Percentiles rank a stretch among this genome's conserved stretches.
phyloP scores from a whole-genome alignment of 2,113 vertebrate genomes.

The Prunella himalayana region DNA sequence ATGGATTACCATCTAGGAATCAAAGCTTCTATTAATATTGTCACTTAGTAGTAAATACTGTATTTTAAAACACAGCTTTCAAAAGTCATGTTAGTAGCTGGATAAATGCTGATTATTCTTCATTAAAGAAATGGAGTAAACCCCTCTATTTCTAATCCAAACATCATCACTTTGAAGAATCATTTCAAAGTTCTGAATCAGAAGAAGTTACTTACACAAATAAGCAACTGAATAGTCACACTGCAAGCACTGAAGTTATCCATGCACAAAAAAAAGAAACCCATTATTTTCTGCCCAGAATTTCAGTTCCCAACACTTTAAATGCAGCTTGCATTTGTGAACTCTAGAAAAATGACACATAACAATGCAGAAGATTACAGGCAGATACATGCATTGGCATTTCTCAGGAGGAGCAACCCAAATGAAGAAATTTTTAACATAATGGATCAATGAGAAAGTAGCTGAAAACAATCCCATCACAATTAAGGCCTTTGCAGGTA shows the following conservation, averaged over 20 bases:
- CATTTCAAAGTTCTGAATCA: neutral
- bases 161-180: neutral
- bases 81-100: neutral
- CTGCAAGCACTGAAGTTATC: neutral
- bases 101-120: neutral
- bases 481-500: neutral
- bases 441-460: neutral
- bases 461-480: neutral
- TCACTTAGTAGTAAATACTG: neutral
- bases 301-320: neutral
- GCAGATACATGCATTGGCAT: neutral
- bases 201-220: neutral
- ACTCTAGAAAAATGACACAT: neutral
- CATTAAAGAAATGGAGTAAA: neutral
- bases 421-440: neutral
- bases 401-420: neutral
- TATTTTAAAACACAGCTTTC: neutral
- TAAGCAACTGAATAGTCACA: neutral
- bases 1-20: neutral
- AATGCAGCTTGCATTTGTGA: neutral
- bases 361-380: neutral
- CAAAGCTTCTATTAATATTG: neutral
- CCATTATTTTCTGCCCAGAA: neutral
- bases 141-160: neutral
- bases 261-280: neutral